A percentile compares a stretch with the other conserved stretches of the same genome.
phyloP scores from a whole-genome alignment of 2,888 invertebrate genomes.

The Ectemnius cavifrons region DNA sequence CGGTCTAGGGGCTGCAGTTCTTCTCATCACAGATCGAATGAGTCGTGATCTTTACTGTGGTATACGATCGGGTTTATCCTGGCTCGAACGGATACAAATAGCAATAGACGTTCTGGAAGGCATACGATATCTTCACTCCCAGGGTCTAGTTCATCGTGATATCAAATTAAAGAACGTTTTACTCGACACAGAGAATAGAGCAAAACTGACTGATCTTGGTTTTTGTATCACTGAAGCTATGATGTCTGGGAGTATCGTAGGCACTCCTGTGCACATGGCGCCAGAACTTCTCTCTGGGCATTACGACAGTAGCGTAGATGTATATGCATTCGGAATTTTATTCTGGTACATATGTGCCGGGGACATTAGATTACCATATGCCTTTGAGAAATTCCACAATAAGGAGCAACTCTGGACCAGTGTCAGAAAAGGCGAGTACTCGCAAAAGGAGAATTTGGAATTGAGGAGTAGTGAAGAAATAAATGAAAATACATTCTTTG shows the following conservation, averaged over 20 bases:
- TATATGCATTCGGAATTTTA: constrained; percentile 93
- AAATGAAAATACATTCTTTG: not conserved
- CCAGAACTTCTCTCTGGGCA: constrained; percentile 90
- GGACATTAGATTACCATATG: constrained; percentile 86
- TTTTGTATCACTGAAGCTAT: constrained; percentile 94
- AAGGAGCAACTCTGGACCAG: constrained; percentile 93
- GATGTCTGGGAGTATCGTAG: constrained; percentile 93
- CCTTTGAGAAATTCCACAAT: constrained; percentile 90
- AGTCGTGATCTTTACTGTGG: constrained; percentile 89
- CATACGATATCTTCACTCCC: constrained; percentile 92
- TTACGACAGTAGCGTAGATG: constrained; percentile 91
- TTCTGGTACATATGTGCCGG: constrained; percentile 95
- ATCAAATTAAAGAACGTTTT: constrained; percentile 94
- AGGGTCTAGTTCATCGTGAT: constrained; percentile 91
- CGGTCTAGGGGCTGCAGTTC: constrained; percentile 83
- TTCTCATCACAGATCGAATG: constrained; percentile 88
- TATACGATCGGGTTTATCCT: constrained; percentile 83
- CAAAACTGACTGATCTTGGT: constrained; percentile 91
- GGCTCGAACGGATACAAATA: constrained; percentile 83
- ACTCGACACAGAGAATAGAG: constrained; percentile 85
- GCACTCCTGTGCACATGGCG: constrained; percentile 94
- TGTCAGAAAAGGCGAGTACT: constrained; percentile 86
- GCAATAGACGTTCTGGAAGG: constrained; percentile 92
- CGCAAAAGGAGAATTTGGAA: too few species aligned
- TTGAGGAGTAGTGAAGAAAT: not conserved